These are phyloP conservation scores for Capreolus pygargus DNA, from an alignment of 2,113 vertebrate genomes.

Conservation along the genomic window DNA sequence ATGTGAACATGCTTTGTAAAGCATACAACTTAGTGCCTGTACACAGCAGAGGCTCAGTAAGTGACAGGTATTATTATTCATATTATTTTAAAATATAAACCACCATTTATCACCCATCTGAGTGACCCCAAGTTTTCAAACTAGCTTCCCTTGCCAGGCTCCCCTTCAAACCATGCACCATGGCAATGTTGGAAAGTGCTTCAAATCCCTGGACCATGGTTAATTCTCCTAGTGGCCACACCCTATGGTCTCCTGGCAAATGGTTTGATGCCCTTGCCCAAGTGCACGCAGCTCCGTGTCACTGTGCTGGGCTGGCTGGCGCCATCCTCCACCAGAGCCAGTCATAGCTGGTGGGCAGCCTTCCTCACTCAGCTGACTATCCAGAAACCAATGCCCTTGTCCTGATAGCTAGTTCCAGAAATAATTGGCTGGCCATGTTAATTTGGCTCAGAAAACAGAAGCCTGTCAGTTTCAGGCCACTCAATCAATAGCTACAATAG, in stretches of 20 bases:
- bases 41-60: neutral
- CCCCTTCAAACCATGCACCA: neutral
- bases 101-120: neutral
- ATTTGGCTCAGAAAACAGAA: neutral
- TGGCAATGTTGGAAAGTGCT: neutral
- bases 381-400: neutral
- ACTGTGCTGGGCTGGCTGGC: neutral
- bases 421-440: neutral
- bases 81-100: neutral
- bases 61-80: neutral
- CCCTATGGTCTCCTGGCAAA: neutral
- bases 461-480: neutral
- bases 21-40: neutral
- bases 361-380: neutral
- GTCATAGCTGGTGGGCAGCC: neutral
- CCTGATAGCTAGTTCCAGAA: neutral
- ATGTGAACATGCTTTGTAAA: neutral
- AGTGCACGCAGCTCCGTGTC: fast-evolving
- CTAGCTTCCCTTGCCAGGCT: neutral
- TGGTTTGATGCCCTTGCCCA: fast-evolving
- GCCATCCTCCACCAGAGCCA: neutral
- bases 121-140: neutral
- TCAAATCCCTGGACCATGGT: neutral
- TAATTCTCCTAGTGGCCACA: neutral
- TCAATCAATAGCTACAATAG: neutral